Evolutionary conservation across 2,797 vertebrate genomes (phyloP), one percentile per base, ranked within the genome.

Genomic region (Scyliorhinus canicula): DNA sequence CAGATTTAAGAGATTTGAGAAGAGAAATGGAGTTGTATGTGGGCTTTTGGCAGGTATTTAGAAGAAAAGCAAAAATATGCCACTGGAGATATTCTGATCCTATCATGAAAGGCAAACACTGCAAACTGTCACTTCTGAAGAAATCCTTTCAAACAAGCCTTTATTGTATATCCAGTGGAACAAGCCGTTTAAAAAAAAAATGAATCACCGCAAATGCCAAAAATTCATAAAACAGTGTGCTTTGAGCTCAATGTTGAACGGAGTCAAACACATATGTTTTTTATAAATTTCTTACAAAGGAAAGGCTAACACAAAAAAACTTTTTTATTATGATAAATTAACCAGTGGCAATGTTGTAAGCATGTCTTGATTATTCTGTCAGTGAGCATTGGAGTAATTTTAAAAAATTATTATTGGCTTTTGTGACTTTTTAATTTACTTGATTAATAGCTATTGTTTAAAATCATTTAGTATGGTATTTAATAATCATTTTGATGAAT

Each of bases 311-410:
- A 97, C 96, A 96, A 96, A 96, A 97, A 96, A 96, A 97, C 19
- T 69, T 97, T 98, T 97, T 98, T 98, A 98, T 97, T 97, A 96
- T 97, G 97, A 98, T 97, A 97, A 97, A 97, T 97, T 97, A 96
- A 97, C 97, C 97, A 97, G 97, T 97, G 96, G 96, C 97, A 97
- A 96, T 96, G 95, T 96, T 97, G 98, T 97, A 97, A 98, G 97
- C 97, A 98, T 97, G 97, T 98, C 98, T 98, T 98, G 98, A 98
- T 99, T 97, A 97, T 96, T 88, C 95, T 98, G 98, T 98, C 98
- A 98, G 96, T 95, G 97, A 96, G 96, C 96, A 97, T 97, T 96
- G 96, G 95, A 85, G 86, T 96, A 95, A 95, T 96, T 96, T 95
- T 95, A 69, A 95, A 95, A 96, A 96, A 95, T 95, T 44, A 96